A percentile compares a stretch with the other conserved stretches of the same genome.
Conservation (phyloP, 1,140 invertebrate genomes). For the Drosophila hydei region DNA sequence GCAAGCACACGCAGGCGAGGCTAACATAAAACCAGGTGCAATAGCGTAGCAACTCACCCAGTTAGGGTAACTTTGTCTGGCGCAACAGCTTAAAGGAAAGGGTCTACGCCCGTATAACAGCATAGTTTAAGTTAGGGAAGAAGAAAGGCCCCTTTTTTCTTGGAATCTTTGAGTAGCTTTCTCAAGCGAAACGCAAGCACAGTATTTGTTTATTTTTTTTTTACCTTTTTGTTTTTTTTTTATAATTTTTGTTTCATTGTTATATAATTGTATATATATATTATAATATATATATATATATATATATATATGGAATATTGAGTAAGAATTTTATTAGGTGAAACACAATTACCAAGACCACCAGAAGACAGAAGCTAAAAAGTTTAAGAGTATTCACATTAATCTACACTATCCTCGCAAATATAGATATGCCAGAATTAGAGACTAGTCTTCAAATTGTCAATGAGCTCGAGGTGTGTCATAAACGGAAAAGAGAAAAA, state of each 20-base stretch:
- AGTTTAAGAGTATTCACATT: conserved; percentile 2
- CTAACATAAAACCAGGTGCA: conserved; percentile 19
- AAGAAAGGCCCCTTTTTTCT: conserved; percentile 12
- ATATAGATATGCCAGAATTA: conserved; percentile 16
- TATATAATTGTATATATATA: conserved; percentile 8
- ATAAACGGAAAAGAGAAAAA: not conserved
- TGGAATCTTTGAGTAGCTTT: conserved; percentile 37
- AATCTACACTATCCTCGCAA: conserved; percentile 58
- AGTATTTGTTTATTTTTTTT: conserved; percentile 60
- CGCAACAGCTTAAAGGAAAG: not conserved
- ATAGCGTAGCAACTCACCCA: conserved; percentile 6
- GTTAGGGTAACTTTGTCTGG: too few relatives aligned
- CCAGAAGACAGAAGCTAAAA: not conserved
- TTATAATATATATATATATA: conserved; percentile 7
- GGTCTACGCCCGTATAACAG: not conserved
- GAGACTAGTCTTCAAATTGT: conserved; percentile 28
- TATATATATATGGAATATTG: not conserved
- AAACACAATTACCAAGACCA: conserved; percentile 47
- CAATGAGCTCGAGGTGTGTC: conserved; percentile 29
- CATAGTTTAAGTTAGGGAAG: conserved; percentile 25
- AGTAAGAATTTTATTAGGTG: conserved; percentile 9
- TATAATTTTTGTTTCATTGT: conserved; percentile 36
- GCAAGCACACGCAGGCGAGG: conserved; percentile 3
- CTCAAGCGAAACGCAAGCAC: conserved; percentile 50
- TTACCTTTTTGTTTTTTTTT: conserved; percentile 62